Evolutionary conservation across 2,888 invertebrate genomes (phyloP), one percentile per base, ranked within the genome.

Genomic region (Amphipyra tragopoginis): DNA sequence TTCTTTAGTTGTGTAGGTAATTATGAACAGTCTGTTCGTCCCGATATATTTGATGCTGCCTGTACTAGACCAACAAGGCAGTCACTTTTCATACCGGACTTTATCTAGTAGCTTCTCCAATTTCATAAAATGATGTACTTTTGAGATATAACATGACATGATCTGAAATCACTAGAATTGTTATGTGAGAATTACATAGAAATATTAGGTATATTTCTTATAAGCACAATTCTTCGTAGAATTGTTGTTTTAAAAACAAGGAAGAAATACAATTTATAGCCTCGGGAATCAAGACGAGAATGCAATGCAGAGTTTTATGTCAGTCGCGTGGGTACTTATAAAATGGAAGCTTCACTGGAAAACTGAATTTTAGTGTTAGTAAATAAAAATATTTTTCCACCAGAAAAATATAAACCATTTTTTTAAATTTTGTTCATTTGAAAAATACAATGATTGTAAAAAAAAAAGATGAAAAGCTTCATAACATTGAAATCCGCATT

Each of bases 211-310:
- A 34, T 54, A 13, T n/a, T 47, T 47, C n/a, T 33, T 7, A 15
- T 8, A 34, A 58, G 45, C 10, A 40, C 29, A 5, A 50, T 49
- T 36, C 29, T 65, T 45, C 39, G 13, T 44, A 50, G 21, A 33
- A 65, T 36, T 65, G 13, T 14, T 13, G 26, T 15, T n/a, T 33
- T 36, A 5, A 8, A 15, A 54, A 49, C 15, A 49, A 29, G 48
- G 29, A 44, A 45, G 9, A 58, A 68, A 7, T 44, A 36, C 5
- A 8, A n/a, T 29, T 53, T 42, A 15, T n/a, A 2, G 48, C 26
- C 15, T 50, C 13, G 11, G 14, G 40, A 14, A 40, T 44, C 48
- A 26, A 14, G 13, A 42, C 6, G 9, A 14, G 9, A 29, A 40
- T 10, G 14, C 1, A 21, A 14, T 2, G 42, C 34, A n/a, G 5